phyloP scores from a whole-genome alignment of 2,888 invertebrate genomes.

The Notocelia uddmanniana region DNA sequence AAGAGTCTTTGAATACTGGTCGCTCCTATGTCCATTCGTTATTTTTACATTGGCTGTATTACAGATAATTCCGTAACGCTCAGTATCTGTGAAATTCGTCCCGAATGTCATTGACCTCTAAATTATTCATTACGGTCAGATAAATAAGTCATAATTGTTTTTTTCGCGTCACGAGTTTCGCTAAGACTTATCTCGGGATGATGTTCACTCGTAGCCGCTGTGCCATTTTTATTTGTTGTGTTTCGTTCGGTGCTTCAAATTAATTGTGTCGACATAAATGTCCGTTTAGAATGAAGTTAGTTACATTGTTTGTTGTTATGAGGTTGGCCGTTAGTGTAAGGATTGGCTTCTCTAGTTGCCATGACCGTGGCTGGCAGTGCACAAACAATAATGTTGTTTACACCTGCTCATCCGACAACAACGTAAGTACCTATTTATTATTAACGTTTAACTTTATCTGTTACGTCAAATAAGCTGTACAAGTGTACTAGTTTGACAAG shows the following conservation, averaged over 20 bases:
- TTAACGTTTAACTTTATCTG: constrained; percentile 3
- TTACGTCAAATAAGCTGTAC: background rate
- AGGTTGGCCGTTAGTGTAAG: constrained; percentile 58
- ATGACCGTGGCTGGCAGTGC: constrained; percentile 77
- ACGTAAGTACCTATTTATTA: constrained; percentile 66
- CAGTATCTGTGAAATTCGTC: constrained; percentile 28
- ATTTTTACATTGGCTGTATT: background rate
- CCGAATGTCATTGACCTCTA: constrained; percentile 47
- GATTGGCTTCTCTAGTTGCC: constrained; percentile 77
- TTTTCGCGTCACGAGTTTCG: constrained; percentile 59
- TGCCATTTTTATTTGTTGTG: constrained; percentile 65
- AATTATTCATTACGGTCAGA: constrained; percentile 55
- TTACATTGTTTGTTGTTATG: constrained; percentile 53
- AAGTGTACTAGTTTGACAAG: background rate
- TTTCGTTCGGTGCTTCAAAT: constrained; percentile 51
- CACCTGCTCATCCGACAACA: constrained; percentile 58
- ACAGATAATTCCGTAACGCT: constrained; percentile 27
- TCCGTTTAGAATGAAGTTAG: constrained; percentile 53
- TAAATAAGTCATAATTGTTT: constrained; percentile 57
- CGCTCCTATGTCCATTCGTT: background rate
- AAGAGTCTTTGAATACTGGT: background rate
- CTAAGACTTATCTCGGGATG: constrained; percentile 68
- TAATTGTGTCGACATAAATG: constrained; percentile 49
- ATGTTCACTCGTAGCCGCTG: constrained; percentile 61
- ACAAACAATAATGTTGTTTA: constrained; percentile 72